Evolutionary conservation across 1,140 invertebrate species (phyloP), one percentile per base, ranked within the genome.

Genomic region (Metaphire vulgaris): DNA sequence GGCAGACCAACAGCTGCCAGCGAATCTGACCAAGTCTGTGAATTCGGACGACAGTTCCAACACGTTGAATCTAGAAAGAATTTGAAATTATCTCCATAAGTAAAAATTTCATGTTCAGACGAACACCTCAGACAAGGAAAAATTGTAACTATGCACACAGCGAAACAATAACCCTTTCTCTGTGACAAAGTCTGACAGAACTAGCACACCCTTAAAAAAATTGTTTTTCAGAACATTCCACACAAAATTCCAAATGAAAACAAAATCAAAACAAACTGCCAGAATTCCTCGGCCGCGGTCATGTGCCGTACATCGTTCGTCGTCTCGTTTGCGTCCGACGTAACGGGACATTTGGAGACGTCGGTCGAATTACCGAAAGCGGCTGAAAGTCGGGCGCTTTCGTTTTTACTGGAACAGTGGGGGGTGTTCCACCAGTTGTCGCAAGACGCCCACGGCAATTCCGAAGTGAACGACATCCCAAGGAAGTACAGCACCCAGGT

Each of bases 401-500:
- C n/a, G n/a, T n/a, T n/a, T n/a, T n/a, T n/a, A n/a, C n/a, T 74
- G 76, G 88, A 84, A 41, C 74, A 75, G 21, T 32, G 69, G n/a
- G 76, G 81, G 83, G 92, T 92, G 83, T 96, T 95, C 93, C 95
- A 97, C 73, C 90, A 88, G 82, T 96, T 93, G 41, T 89, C 89
- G 84, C 95, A 98, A 75, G 90, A 90, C n/a, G 90, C 89, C 94
- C 94, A 96, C 0, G 93, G 93, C 76, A 93, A 90, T 73, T 91
- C 90, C n/a, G 90, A 88, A 83, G 90, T 91, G 83, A 97, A 94
- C 21, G 94, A 94, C 67, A 92, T 90, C 80, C 94, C 93, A 82
- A 97, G 91, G 85, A 97, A 97, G 86, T 93, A 95, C 77, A 97
- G 90, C 21, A 92, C 91, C 90, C 95, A 97, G 14, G 93, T 92